Percentiles rank a stretch among this genome's conserved stretches.
Conservation (phyloP, 2,888 invertebrate genomes). For the Melieria omissa region DNA sequence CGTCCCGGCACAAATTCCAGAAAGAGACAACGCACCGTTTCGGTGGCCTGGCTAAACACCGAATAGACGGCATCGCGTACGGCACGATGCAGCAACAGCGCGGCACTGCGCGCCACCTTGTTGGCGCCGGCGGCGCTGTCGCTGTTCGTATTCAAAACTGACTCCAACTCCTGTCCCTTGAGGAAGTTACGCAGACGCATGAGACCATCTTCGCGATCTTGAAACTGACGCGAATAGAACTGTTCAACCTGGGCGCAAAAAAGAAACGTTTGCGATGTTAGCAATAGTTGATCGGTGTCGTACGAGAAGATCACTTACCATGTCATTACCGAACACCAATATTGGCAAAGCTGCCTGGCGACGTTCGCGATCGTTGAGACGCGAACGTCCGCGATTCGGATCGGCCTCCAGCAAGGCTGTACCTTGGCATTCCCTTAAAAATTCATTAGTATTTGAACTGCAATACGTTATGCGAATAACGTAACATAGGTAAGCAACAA, state of each 20-base stretch:
- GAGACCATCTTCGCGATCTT: slow-evolving; percentile 90
- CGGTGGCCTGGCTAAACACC: slow-evolving; percentile 86
- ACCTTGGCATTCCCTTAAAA: slow-evolving; percentile 77
- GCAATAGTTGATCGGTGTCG: background rate
- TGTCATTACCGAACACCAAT: slow-evolving; percentile 87
- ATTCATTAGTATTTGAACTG: slow-evolving; percentile 86
- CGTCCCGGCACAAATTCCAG: slow-evolving; percentile 87
- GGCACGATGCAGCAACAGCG: slow-evolving; percentile 81
- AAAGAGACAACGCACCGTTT: slow-evolving; percentile 82
- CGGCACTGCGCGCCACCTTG: slow-evolving; percentile 85
- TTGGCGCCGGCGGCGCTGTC: slow-evolving; percentile 68
- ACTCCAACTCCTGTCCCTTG: slow-evolving; percentile 58
- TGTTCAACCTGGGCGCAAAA: slow-evolving; percentile 78
- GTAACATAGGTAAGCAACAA: slow-evolving; percentile 38
- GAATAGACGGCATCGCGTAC: slow-evolving; percentile 90
- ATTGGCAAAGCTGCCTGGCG: slow-evolving; percentile 90
- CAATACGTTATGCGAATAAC: slow-evolving; percentile 38
- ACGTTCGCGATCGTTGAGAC: slow-evolving; percentile 80
- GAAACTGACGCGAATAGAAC: slow-evolving; percentile 89
- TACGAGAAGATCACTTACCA: slow-evolving; percentile 70
- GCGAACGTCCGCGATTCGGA: slow-evolving; percentile 68
- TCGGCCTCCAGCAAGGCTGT: slow-evolving; percentile 67
- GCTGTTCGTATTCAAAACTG: slow-evolving; percentile 61
- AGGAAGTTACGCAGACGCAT: slow-evolving; percentile 70
- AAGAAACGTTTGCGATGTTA: background rate